Conservation (phyloP, 2,888 invertebrate genomes). For the Andrena marginata region DNA sequence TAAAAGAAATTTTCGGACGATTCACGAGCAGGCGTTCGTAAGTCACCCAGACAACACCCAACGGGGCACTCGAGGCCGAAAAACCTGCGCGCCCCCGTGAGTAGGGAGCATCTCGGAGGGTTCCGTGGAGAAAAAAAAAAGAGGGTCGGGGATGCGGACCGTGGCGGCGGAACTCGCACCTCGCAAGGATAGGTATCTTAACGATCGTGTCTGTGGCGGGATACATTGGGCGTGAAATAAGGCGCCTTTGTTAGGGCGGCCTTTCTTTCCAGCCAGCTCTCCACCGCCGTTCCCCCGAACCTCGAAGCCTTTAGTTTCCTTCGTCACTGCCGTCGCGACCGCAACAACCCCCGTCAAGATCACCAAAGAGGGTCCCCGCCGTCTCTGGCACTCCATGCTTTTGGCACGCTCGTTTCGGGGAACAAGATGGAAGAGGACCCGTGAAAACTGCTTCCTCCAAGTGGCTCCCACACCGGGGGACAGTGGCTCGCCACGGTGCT, state of each 20-base stretch:
- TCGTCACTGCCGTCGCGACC: slow-evolving; percentile 55
- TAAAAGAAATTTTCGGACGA: slow-evolving; percentile 17
- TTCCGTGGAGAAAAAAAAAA: slow-evolving; percentile 19
- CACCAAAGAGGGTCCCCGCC: slow-evolving; percentile 47
- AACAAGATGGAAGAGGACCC: slow-evolving; percentile 40
- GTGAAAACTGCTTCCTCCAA: slow-evolving; percentile 24
- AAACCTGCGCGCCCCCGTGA: slow-evolving; percentile 70
- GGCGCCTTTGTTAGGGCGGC: slow-evolving; percentile 77
- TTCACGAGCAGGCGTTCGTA: slow-evolving; percentile 41
- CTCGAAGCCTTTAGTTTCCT: slow-evolving; percentile 46
- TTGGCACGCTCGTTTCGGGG: slow-evolving; percentile 47
- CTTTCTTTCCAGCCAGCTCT: slow-evolving; percentile 64
- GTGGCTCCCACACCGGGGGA: background rate
- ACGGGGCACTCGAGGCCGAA: slow-evolving; percentile 43
- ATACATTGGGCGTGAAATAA: slow-evolving; percentile 82
- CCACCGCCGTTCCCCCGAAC: slow-evolving; percentile 16
- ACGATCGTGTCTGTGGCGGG: slow-evolving; percentile 81
- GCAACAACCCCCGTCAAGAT: slow-evolving; percentile 50
- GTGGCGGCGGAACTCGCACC: slow-evolving; percentile 65
- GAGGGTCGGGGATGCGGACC: slow-evolving; percentile 17
- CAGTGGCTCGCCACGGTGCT: background rate
- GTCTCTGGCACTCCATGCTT: slow-evolving; percentile 44
- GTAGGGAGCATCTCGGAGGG: slow-evolving; percentile 69
- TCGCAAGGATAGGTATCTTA: slow-evolving; percentile 80
- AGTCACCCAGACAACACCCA: slow-evolving; percentile 52